Conservation (phyloP, 2,888 invertebrate genomes). For the Stratiomys singularior region DNA sequence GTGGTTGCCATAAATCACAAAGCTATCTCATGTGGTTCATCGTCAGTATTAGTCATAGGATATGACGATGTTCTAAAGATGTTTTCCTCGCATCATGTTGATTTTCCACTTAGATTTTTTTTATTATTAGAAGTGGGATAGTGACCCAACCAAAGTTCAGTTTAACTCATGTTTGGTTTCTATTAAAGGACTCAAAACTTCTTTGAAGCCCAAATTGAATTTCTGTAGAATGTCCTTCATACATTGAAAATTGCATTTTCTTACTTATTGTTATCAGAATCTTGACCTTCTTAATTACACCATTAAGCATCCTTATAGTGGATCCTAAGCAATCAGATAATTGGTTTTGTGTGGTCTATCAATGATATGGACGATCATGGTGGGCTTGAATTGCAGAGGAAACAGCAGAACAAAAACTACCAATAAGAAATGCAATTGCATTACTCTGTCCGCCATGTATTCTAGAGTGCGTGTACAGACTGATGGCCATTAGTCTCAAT, state of each 20-base stretch:
- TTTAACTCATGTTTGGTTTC: no score
- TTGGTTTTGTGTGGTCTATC: no score
- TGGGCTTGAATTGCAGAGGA: neutral
- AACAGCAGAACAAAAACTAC: no score
- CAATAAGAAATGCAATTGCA: conserved; percentile 1
- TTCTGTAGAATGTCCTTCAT: no score
- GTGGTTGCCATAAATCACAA: neutral
- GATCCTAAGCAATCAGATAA: no score
- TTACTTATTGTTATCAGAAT: no score
- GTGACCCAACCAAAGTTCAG: no score
- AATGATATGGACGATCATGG: neutral
- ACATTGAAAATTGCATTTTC: no score
- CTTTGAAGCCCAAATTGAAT: no score
- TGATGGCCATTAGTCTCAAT: conserved; percentile 24
- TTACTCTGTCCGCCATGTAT: neutral
- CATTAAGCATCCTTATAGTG: no score
- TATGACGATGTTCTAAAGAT: neutral
- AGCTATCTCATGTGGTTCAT: neutral
- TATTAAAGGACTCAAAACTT: no score
- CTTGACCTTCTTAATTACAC: no score
- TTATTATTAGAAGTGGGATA: neutral
- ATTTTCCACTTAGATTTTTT: neutral
- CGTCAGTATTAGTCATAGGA: neutral
- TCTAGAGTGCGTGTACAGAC: neutral
- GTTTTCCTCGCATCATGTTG: neutral